phyloP scores from a whole-genome alignment of 2,113 vertebrate genomes.

The Myrmecobius fasciatus region DNA sequence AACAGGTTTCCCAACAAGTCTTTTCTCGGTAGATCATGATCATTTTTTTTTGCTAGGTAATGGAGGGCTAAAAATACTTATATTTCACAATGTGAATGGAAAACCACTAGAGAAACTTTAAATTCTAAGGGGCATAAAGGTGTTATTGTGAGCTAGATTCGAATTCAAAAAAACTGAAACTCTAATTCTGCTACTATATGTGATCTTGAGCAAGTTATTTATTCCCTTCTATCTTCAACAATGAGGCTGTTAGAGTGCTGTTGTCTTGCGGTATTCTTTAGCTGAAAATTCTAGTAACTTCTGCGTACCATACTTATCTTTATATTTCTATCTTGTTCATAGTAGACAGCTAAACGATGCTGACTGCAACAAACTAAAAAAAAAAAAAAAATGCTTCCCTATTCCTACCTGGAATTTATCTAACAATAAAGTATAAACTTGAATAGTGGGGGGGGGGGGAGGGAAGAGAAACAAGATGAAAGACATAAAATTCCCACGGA shows the following conservation, averaged over 20 bases:
- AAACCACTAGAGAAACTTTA: too few species aligned
- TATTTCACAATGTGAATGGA: too few species aligned
- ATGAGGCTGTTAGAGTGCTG: neutral
- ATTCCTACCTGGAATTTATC: neutral
- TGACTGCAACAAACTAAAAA: neutral
- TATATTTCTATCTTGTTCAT: neutral
- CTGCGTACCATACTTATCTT: neutral
- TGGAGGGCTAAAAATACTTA: neutral
- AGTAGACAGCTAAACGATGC: neutral
- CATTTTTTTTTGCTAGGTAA: neutral
- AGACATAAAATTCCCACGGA: neutral
- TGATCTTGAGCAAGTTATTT: neutral
- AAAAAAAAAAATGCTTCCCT: neutral
- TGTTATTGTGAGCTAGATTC: neutral
- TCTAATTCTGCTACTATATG: neutral
- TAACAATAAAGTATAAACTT: neutral
- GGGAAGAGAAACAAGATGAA: neutral
- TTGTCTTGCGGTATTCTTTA: neutral
- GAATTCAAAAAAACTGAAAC: neutral
- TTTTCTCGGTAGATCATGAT: neutral
- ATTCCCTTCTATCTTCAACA: neutral
- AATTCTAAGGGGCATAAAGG: neutral
- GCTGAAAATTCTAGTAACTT: neutral
- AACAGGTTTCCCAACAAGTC: neutral
- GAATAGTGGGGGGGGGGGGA: neutral